Conservation (phyloP, 2,888 invertebrate species). For the Brachynemurus nebulosus region DNA sequence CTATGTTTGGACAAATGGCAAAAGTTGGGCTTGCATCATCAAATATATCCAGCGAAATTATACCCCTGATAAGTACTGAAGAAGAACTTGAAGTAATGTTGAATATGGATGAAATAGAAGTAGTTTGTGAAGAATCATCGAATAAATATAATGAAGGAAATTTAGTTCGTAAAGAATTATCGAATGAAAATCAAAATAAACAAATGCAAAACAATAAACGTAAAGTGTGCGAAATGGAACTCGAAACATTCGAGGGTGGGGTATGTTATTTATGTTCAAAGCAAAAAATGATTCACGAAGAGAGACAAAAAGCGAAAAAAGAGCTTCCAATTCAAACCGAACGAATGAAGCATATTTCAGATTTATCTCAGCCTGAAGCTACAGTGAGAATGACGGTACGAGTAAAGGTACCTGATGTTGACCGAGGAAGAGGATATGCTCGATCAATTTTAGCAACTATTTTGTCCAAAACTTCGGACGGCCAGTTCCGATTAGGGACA, state of each 20-base stretch:
- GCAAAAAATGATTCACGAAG: background rate
- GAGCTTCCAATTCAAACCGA: background rate
- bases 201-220: too few species aligned
- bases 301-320: background rate
- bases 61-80: background rate
- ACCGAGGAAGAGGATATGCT: background rate
- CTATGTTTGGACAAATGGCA: slow-evolving; percentile 16
- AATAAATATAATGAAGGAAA: too few species aligned
- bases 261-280: background rate
- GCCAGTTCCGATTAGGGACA: background rate
- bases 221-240: too few species aligned
- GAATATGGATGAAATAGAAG: too few species aligned
- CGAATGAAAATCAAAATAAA: too few species aligned
- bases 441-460: background rate
- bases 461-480: background rate
- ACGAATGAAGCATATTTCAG: background rate
- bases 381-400: background rate
- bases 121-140: too few species aligned
- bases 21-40: slow-evolving; percentile 7
- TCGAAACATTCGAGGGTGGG: background rate
- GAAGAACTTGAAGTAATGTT: too few species aligned
- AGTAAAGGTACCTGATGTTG: background rate
- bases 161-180: too few species aligned
- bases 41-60: background rate
- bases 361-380: background rate